These are phyloP conservation scores for Tribolium castaneum DNA, from an alignment of 1,140 invertebrate species.

Conservation along the genomic window DNA sequence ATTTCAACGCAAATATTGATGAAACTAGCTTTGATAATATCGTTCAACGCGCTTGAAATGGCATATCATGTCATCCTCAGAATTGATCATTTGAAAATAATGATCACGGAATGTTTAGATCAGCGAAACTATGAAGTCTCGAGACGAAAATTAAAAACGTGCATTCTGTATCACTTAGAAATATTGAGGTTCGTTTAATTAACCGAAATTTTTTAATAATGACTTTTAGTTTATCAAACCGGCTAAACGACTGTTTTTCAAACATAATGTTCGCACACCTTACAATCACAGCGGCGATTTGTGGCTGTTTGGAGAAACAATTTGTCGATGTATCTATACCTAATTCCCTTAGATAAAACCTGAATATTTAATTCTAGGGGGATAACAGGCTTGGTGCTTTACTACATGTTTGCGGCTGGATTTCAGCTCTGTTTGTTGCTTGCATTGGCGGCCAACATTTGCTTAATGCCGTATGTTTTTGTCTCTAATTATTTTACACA, in stretches of 20 bases:
- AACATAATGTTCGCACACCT: slow-evolving; percentile 3
- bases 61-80: slow-evolving; percentile 1
- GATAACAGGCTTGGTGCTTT: background rate
- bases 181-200: background rate
- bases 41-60: slow-evolving; percentile 16
- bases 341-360: background rate
- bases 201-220: background rate
- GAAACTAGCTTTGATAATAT: slow-evolving; percentile 25
- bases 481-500: background rate
- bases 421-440: slow-evolving; percentile 8
- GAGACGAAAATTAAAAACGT: background rate
- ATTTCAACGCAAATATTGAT: slow-evolving; percentile 27
- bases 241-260: slow-evolving; percentile 22
- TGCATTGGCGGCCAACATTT: slow-evolving; percentile 17
- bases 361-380: background rate
- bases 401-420: slow-evolving; percentile 1
- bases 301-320: slow-evolving; percentile 22
- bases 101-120: slow-evolving; percentile 15
- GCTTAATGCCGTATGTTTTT: background rate
- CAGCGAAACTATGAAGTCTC: background rate
- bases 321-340: background rate
- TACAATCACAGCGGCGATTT: slow-evolving; percentile 7
- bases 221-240: background rate
- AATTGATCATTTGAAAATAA: slow-evolving; percentile 24
- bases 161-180: slow-evolving; percentile 5